Conservation (phyloP, 2,888 invertebrate genomes). For the Aplocera efformata region DNA sequence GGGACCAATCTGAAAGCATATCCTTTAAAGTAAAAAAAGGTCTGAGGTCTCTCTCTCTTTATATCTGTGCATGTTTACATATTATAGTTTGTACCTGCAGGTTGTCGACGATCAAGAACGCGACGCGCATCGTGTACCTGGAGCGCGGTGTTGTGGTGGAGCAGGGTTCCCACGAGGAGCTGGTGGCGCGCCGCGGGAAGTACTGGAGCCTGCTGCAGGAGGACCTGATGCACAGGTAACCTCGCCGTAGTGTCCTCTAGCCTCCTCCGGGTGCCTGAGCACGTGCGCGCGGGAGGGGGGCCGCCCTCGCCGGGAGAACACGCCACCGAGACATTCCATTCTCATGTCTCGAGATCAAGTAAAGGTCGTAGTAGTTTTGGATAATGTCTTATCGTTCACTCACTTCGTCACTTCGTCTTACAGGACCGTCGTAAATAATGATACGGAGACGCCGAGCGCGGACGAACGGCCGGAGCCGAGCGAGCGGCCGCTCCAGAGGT, state of each 20-base stretch:
- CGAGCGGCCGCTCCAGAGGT: conserved; percentile 5
- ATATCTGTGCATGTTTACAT: too few species aligned
- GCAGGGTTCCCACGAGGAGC: conserved; percentile 85
- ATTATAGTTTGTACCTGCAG: too few species aligned
- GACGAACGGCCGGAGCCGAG: not conserved
- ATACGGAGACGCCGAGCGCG: conserved; percentile 1
- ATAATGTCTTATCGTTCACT: too few species aligned
- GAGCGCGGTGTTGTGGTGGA: conserved; percentile 86
- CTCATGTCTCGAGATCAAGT: conserved; percentile 35
- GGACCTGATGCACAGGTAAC: conserved; percentile 70
- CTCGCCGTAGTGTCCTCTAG: conserved; percentile 45
- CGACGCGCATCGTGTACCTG: conserved; percentile 85
- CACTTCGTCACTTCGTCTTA: too few species aligned
- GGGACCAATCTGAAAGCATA: too few species aligned
- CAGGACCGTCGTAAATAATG: conserved; percentile 9
- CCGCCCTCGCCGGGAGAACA: conserved; percentile 82
- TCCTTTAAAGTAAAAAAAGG: too few species aligned
- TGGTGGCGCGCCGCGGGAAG: conserved; percentile 81
- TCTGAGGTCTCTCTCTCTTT: too few species aligned
- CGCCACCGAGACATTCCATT: conserved; percentile 81
- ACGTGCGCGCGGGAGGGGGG: conserved; percentile 83
- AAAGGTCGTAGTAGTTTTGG: too few species aligned
- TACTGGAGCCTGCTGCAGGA: conserved; percentile 85
- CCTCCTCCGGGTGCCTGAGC: conserved; percentile 85
- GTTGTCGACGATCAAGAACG: conserved; percentile 84